These are phyloP conservation scores for Spongilla lacustris DNA, from an alignment of 37 sponge, comb jelly and placozoan genomes.

Conservation along the genomic window DNA sequence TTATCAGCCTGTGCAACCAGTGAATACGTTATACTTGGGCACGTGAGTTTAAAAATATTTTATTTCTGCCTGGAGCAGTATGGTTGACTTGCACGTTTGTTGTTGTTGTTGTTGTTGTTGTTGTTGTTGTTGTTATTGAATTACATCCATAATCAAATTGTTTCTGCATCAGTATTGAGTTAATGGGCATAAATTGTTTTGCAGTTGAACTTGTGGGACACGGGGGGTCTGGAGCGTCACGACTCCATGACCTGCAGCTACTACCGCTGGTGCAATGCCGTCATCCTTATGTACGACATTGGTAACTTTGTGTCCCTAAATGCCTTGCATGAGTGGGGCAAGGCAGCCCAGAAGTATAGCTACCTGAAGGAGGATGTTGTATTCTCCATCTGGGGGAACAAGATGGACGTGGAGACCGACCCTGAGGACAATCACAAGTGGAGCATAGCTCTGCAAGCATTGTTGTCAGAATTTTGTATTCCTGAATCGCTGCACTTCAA, in stretches of 20 bases:
- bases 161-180: too few relatives aligned
- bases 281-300: conserved; percentile 51
- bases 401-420: background rate
- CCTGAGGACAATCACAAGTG: background rate
- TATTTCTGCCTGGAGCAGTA: too few relatives aligned
- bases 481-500: conserved; percentile 23
- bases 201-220: conserved; percentile 61
- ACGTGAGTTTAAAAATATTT: too few relatives aligned
- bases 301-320: conserved; percentile 8
- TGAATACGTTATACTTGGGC: too few relatives aligned
- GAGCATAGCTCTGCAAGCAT: background rate
- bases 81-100: too few relatives aligned
- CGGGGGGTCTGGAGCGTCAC: conserved; percentile 36
- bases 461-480: background rate
- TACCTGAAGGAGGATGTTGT: conserved; percentile 10
- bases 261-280: conserved; percentile 34
- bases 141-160: too few relatives aligned
- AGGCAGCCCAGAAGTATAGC: background rate
- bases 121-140: too few relatives aligned
- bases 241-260: conserved; percentile 50
- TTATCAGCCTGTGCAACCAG: too few relatives aligned
- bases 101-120: too few relatives aligned
- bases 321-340: conserved; percentile 33
- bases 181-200: background rate
- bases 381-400: conserved; percentile 56